phyloP scores from a whole-genome alignment of 2,797 vertebrate species.

The Heliangelus exortis region DNA sequence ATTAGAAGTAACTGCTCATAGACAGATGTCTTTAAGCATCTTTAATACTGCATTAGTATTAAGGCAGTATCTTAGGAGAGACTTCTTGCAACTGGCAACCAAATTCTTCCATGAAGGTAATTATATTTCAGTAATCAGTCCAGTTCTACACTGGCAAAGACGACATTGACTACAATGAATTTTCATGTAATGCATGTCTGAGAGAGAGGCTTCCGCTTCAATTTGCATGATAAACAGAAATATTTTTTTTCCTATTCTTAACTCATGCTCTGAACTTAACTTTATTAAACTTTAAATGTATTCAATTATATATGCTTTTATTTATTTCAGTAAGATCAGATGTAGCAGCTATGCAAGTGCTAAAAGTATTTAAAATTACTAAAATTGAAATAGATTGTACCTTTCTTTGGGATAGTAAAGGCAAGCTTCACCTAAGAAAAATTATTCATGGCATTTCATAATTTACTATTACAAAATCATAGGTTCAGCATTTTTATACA shows the following conservation, averaged over 20 bases:
- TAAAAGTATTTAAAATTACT: not conserved
- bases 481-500: not conserved
- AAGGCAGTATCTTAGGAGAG: not conserved
- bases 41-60: not conserved
- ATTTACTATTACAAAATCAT: not conserved
- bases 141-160: slow-evolving; percentile 21
- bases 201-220: not conserved
- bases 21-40: not conserved
- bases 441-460: not conserved
- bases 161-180: not conserved
- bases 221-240: not conserved
- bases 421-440: not conserved
- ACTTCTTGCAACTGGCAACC: not conserved
- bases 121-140: slow-evolving; percentile 22
- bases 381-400: not conserved
- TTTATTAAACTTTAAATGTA: not conserved
- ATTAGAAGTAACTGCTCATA: not conserved
- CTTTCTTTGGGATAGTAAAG: not conserved
- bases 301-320: not conserved
- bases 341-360: not conserved
- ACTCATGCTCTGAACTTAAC: not conserved
- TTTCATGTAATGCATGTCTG: not conserved
- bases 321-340: not conserved
- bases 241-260: not conserved
- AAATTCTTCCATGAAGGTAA: not conserved